A percentile compares a stretch with the other conserved stretches of the same genome.
Conservation (phyloP, 2,888 invertebrate species). For the Andrena dorsata region DNA sequence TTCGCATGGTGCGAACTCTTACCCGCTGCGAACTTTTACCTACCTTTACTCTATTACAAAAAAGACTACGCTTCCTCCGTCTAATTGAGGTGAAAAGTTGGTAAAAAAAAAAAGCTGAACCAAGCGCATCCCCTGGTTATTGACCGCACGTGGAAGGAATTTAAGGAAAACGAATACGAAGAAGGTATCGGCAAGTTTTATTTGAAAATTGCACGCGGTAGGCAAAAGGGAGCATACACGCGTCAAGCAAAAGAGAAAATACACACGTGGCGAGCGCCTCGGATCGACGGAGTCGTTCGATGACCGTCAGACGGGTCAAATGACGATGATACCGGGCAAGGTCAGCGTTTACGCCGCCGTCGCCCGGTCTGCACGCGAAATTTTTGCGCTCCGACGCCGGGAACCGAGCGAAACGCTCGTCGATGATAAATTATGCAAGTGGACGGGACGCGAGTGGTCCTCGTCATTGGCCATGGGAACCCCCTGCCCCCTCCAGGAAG, state of each 20-base stretch:
- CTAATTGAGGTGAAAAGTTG: no score
- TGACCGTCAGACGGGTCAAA: slow-evolving; percentile 1
- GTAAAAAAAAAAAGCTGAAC: no score
- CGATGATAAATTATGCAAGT: slow-evolving; percentile 74
- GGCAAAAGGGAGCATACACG: background rate
- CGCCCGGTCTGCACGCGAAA: background rate
- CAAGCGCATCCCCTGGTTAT: no score
- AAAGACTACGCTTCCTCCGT: no score
- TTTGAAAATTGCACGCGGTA: background rate
- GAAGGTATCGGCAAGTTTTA: background rate
- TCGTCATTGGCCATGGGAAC: slow-evolving; percentile 63
- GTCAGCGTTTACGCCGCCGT: slow-evolving; percentile 10
- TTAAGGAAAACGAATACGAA: no score
- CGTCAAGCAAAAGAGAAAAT: background rate
- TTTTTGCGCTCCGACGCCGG: slow-evolving; percentile 20
- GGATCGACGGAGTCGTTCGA: slow-evolving; percentile 1
- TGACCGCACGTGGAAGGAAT: no score
- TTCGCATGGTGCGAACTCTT: no score
- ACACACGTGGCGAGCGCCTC: background rate
- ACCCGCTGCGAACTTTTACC: no score
- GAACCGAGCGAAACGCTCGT: slow-evolving; percentile 43
- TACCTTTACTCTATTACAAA: no score
- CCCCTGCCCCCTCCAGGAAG: slow-evolving; percentile 47
- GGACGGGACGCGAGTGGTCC: slow-evolving; percentile 60
- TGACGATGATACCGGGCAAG: slow-evolving; percentile 5